These are phyloP conservation scores for Eurois occulta DNA, from an alignment of 2,888 invertebrate species.

Conservation along the genomic window DNA sequence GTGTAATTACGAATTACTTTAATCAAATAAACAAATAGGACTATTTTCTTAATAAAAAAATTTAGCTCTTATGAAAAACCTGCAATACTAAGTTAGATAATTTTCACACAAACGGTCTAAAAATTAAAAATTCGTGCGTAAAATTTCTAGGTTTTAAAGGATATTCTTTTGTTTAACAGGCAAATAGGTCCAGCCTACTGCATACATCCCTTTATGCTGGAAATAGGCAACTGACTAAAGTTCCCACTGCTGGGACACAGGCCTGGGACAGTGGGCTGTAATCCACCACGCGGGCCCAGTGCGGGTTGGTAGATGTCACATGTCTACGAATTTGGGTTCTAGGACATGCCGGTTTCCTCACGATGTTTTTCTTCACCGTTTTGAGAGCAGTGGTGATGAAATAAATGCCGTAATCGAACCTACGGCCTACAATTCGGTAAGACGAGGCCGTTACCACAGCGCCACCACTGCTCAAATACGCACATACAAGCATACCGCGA, in stretches of 20 bases:
- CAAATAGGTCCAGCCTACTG: conserved; percentile 42
- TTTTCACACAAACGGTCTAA: conserved; percentile 23
- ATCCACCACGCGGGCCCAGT: neutral
- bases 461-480: neutral
- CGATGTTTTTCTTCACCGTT: conserved; percentile 1
- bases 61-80: neutral
- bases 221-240: conserved; percentile 1
- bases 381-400: neutral
- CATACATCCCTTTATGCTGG: conserved; percentile 7
- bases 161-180: neutral
- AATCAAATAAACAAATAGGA: neutral
- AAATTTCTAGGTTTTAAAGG: conserved; percentile 31
- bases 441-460: neutral
- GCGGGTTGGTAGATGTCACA: neutral
- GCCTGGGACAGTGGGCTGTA: neutral
- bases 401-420: neutral
- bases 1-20: neutral
- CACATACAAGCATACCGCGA: neutral
- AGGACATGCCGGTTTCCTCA: neutral
- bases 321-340: neutral
- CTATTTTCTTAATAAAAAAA: neutral
- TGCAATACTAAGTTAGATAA: conserved; percentile 1
- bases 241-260: neutral
- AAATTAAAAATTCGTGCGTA: conserved; percentile 36
- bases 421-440: neutral